Evolutionary conservation across 2,888 invertebrate genomes (phyloP), one percentile per base, ranked within the genome.

Genomic region (Amblyjoppa proteus): DNA sequence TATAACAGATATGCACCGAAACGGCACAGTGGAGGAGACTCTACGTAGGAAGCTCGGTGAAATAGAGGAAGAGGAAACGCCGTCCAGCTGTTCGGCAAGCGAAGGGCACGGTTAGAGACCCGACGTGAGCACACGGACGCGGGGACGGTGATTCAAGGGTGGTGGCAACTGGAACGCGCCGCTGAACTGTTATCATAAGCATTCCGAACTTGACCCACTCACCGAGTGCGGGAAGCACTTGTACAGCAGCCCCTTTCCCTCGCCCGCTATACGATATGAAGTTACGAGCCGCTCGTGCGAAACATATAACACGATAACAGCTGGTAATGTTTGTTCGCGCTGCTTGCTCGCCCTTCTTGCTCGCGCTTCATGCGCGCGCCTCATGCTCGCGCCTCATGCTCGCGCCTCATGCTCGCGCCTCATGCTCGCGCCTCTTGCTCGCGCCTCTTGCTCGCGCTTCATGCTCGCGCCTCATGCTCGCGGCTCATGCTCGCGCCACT

Each of bases 171-270:
- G 87, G 89, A 89, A 89, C 90, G 90, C 81, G 78, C 74, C 34
- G 89, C 83, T 86, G 89, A 91, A 92, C 91, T 90, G 93, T 92
- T 93, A 93, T 93, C 92, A 92, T 93, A 92, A 93, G 92, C 92
- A 91, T 90, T 91, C 83, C 91, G 93, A 93, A 93, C 93, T 93
- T 93, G 93, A 93, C 93, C 93, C 89, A 93, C 90, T 93, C 90
- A 87, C 89, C 88, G 90, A 91, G 89, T 88, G 75, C 84, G 86
- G 88, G 76, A 85, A 86, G 88, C 84, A 86, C 88, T 83, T 51
- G 77, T 79, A 83, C 81, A 78, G 69, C 45, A 81, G 81, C 61
- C 61, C 61, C 66, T 70, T 76, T 73, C 81, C 86, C 80, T 73
- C 66, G 84, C 81, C 84, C 89, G 89, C 73, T 85, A 78, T 85